Conservation (phyloP, 2,113 vertebrate species). For the Epinephelus cyanopodus region DNA sequence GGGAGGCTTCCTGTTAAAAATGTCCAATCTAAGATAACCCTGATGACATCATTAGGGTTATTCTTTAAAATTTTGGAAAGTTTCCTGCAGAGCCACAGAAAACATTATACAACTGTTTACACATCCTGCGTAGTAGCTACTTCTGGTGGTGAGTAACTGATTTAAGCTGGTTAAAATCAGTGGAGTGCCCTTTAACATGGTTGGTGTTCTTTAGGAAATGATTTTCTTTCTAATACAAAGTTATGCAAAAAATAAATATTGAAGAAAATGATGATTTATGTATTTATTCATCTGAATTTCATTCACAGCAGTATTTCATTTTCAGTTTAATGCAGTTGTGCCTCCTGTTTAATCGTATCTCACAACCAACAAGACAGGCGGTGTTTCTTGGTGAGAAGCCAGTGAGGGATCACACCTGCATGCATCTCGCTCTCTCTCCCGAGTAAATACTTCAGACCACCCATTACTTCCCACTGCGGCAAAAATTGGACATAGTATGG, state of each 20-base stretch:
- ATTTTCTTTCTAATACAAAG: neutral
- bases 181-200: neutral
- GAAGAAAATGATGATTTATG: neutral
- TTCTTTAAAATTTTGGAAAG: neutral
- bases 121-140: no score
- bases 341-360: neutral
- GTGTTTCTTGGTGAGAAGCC: neutral
- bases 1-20: no score
- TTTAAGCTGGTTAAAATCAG: no score
- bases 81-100: neutral
- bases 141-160: no score
- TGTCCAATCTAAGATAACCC: no score
- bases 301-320: neutral
- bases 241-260: neutral
- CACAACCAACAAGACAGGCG: neutral
- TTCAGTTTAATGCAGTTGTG: neutral
- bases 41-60: no score
- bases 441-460: neutral
- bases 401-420: neutral
- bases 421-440: neutral
- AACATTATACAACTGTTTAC: no score
- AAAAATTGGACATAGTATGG: slow-evolving; percentile 19
- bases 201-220: neutral
- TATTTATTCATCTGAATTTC: neutral
- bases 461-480: slow-evolving; percentile 49